Base-by-base conservation (phyloP, 2,797 vertebrate species). In the Myiotriccus ornatus region DNA sequence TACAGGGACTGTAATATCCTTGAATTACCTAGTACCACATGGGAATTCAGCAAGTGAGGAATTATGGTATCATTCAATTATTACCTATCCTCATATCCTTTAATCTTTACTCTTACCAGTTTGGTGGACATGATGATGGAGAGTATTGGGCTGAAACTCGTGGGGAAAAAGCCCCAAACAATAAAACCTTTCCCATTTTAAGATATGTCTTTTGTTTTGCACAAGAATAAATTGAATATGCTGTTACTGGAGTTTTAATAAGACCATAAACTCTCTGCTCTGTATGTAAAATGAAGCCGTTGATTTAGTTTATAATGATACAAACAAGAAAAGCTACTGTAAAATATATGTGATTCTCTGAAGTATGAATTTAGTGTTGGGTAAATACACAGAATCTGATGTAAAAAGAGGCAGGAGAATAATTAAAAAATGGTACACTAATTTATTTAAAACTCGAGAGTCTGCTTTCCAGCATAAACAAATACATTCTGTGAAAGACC, bases 271-370 rank as follows among this genome's bases (percentile, higher is more conserved):
- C 8, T 77, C 89, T 90, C 52, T 87, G 25, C 20, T 92, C 23
- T 67, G 20, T 28, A 50, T 76, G 32, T 96, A 87, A 85, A 94
- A 74, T 35, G 47, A 84, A 85, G 65, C 23, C 56, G 28, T 74
- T 91, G 74, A 87, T 92, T 69, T 92, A 87, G 24, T 92, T 94
- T 92, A 46, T 59, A 92, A 89, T 17, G 17, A 74, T 44, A 46
- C 16, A 70, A 93, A 70, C 22, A 79, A 84, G 67, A 93, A 90
- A 79, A 94, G 9, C 53, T 75, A n/a, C 37, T 89, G 34, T 82
- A 76, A 86, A 81, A 69, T 84, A 65, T 35, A 53, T 69, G 19
- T 47, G 62, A 22, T 64, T 62, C 30, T 89, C 28, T 76, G 63
- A 87, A 74, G 44, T 55, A 56, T 84, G 34, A 82, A 95, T 82